Conservation (phyloP, 2,888 invertebrate genomes). For the Hemicrepidius hirtus region DNA sequence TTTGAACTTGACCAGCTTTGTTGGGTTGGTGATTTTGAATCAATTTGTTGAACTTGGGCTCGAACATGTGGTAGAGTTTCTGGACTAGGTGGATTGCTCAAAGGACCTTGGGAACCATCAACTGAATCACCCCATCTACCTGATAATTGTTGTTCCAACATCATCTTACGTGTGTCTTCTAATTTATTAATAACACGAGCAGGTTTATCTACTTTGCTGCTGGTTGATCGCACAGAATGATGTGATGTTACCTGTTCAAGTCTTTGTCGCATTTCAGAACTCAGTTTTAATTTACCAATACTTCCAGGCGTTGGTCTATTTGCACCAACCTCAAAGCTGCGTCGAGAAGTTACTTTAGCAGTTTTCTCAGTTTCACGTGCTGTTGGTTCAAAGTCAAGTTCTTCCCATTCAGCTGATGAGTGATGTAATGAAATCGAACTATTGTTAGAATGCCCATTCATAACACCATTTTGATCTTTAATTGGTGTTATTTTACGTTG, state of each 20-base stretch:
- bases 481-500: slow-evolving; percentile 87
- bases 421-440: slow-evolving; percentile 51
- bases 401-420: slow-evolving; percentile 85
- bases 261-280: slow-evolving; percentile 93
- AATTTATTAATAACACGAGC: slow-evolving; percentile 85
- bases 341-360: slow-evolving; percentile 65
- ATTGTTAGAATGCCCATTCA: slow-evolving; percentile 60
- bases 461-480: slow-evolving; percentile 69
- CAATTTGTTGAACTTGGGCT: slow-evolving; percentile 67
- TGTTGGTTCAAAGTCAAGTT: slow-evolving; percentile 83
- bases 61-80: slow-evolving; percentile 64
- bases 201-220: slow-evolving; percentile 81
- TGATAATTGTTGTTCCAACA: slow-evolving; percentile 90
- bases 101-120: slow-evolving; percentile 67
- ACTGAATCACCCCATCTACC: slow-evolving; percentile 78
- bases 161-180: slow-evolving; percentile 88
- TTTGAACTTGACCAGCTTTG: slow-evolving; percentile 70
- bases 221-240: slow-evolving; percentile 87
- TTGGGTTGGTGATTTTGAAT: slow-evolving; percentile 68
- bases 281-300: slow-evolving; percentile 91
- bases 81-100: slow-evolving; percentile 66
- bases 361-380: slow-evolving; percentile 63
- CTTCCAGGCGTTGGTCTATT: slow-evolving; percentile 89
- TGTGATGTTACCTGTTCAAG: slow-evolving; percentile 92
- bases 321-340: slow-evolving; percentile 88